Evolutionary conservation across 2,888 invertebrate genomes (phyloP).

Genomic region (Scaptomyza parva): DNA sequence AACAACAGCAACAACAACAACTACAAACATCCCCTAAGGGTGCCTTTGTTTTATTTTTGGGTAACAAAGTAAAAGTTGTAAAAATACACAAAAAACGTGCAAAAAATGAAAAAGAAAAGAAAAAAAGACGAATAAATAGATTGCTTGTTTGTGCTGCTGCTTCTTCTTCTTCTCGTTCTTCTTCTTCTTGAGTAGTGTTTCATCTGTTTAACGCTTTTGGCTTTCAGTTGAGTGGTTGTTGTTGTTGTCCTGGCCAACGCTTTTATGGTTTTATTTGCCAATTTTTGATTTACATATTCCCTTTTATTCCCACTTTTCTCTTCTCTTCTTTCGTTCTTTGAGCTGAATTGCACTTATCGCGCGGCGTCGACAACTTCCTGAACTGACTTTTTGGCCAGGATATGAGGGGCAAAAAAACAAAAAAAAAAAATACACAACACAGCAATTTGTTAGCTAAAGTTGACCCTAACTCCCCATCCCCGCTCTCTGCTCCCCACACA

Average conservation of each 20-base stretch:
- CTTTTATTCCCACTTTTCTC: slow-evolving; percentile 10
- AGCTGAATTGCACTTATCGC: slow-evolving; percentile 43
- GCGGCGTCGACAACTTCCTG: slow-evolving; percentile 55
- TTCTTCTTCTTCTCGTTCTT: neutral
- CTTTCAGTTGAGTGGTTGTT: slow-evolving; percentile 25
- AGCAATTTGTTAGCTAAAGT: slow-evolving; percentile 62
- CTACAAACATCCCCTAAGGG: slow-evolving; percentile 27
- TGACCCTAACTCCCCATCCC: slow-evolving; percentile 16
- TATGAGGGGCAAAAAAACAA: too few species aligned
- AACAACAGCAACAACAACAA: slow-evolving; percentile 21
- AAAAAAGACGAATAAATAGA: neutral
- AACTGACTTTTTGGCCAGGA: slow-evolving; percentile 35
- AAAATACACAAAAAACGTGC: slow-evolving; percentile 45
- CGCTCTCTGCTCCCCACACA: too few species aligned
- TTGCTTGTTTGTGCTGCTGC: slow-evolving; percentile 19
- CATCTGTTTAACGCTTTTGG: slow-evolving; percentile 44
- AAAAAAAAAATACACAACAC: slow-evolving; percentile 33
- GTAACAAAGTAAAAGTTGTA: slow-evolving; percentile 75
- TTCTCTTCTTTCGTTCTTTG: neutral
- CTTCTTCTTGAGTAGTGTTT: slow-evolving; percentile 9
- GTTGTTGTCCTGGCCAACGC: slow-evolving; percentile 51
- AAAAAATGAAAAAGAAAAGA: slow-evolving; percentile 16
- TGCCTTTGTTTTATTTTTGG: slow-evolving; percentile 72
- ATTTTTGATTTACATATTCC: slow-evolving; percentile 61
- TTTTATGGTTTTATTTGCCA: slow-evolving; percentile 70